Base-by-base conservation (phyloP, 2,113 vertebrate species). In the Archocentrus centrarchus region DNA sequence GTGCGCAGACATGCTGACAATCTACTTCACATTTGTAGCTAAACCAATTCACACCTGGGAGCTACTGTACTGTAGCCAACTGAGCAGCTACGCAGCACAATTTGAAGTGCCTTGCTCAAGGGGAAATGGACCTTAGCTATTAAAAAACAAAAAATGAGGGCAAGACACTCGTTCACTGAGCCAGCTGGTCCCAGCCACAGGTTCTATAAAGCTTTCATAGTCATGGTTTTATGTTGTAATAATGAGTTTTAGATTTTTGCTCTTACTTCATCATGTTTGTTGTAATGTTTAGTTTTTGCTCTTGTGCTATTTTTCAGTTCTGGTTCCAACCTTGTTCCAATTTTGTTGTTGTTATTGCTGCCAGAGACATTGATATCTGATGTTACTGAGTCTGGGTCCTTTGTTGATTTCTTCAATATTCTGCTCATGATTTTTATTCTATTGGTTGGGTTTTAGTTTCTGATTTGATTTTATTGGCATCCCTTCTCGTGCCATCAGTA, bases 191-290 rank as follows among this genome's bases (percentile, higher is more conserved):
- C 44, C 44, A 24, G 47, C 24, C 44, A 53, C 17, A 0, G 66
- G 66, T 70, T 50, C 66, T 20, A 70, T 0, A 70, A 50, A 0
- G 4, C 24, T 8, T 30, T 53, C 44, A 53, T 32, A 30, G 44
- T 47, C 14, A 47, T 5, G 44, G 44, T 7, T 70, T 70, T 27
- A 15, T 70, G 66, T 55, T 0, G 0, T 73, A 53, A 73, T 73
- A 14, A n/a, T 30, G 53, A 73, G 50, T 55, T 73, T 73, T 55
- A 73, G 11, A n/a, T 32, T 53, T 24, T 30, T 5, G 0, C 20
- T 70, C 50, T 44, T 11, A 44, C 3, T 44, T 44, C 11, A 13
- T 44, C 13, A 13, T 13, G 13, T 44, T 44, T 13, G 11, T 15
- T 14, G 4, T 47, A 14, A 47, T 47, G 13, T 47, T 47, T 15